Evolutionary conservation across 2,888 invertebrate species (phyloP).

Genomic region (Ashinkailepas kermadecensis): DNA sequence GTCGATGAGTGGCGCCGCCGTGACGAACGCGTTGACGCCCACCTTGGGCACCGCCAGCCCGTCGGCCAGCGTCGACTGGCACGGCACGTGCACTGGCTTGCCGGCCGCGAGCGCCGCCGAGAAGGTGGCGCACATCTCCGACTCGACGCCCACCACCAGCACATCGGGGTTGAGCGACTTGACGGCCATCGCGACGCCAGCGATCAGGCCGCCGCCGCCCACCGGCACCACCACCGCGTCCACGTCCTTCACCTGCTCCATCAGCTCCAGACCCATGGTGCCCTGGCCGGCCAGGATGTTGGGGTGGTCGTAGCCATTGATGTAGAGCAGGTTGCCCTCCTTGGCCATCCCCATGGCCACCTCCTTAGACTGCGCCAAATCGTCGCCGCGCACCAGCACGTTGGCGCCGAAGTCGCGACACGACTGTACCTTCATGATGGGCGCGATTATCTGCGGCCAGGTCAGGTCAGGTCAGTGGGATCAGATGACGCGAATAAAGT

Average conservation of each 20-base stretch:
- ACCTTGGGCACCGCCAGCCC: slow-evolving; percentile 81
- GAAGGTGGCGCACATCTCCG: slow-evolving; percentile 85
- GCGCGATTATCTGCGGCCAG: slow-evolving; percentile 83
- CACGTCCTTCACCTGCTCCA: slow-evolving; percentile 78
- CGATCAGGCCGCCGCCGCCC: slow-evolving; percentile 88
- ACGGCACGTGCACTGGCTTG: slow-evolving; percentile 58
- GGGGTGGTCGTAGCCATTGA: slow-evolving; percentile 94
- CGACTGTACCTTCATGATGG: slow-evolving; percentile 89
- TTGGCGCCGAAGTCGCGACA: slow-evolving; percentile 76
- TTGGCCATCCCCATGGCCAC: slow-evolving; percentile 67
- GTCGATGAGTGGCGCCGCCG: slow-evolving; percentile 63
- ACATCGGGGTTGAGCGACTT: slow-evolving; percentile 76
- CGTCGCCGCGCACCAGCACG: slow-evolving; percentile 70
- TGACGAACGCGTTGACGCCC: slow-evolving; percentile 74
- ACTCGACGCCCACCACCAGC: slow-evolving; percentile 84
- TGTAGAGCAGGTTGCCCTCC: slow-evolving; percentile 64
- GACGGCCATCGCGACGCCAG: slow-evolving; percentile 80
- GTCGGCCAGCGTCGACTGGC: slow-evolving; percentile 72
- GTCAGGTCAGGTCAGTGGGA: not conserved
- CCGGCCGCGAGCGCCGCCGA: slow-evolving; percentile 60
- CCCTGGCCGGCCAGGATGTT: slow-evolving; percentile 93
- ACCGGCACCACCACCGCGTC: slow-evolving; percentile 88
- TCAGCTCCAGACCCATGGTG: slow-evolving; percentile 83
- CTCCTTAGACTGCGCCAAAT: slow-evolving; percentile 76
- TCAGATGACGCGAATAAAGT: too few relatives aligned